Evolutionary conservation across 2,888 invertebrate genomes (phyloP).

Genomic region (Stegophylla sp.): DNA sequence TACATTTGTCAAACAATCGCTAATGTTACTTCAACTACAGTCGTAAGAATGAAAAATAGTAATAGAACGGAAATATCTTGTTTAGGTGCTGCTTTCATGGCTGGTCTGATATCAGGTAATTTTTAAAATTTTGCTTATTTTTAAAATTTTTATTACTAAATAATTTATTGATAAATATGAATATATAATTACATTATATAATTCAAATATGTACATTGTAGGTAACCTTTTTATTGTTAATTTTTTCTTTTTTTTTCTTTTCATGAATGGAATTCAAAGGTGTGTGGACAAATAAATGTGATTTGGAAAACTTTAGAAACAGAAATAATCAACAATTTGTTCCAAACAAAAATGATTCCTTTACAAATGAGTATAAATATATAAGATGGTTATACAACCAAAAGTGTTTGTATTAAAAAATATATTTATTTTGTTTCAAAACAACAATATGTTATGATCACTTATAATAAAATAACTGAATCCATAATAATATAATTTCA

Average conservation of each 20-base stretch:
- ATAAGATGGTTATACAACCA: slow-evolving; percentile 53
- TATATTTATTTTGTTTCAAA: slow-evolving; percentile 1
- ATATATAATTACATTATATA: not conserved
- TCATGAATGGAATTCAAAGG: slow-evolving; percentile 1
- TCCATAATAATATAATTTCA: not conserved
- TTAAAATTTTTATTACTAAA: not conserved
- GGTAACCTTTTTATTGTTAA: not conserved
- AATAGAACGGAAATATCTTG: slow-evolving; percentile 80
- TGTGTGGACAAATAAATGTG: slow-evolving; percentile 45
- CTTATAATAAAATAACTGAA: slow-evolving; percentile 4
- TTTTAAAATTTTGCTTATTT: not conserved
- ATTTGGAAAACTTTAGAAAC: slow-evolving; percentile 33
- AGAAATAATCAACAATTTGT: slow-evolving; percentile 49
- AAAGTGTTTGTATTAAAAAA: slow-evolving; percentile 49
- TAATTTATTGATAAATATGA: not conserved
- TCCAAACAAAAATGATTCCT: slow-evolving; percentile 35
- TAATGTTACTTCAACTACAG: slow-evolving; percentile 77
- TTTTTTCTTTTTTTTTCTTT: slow-evolving; percentile 4
- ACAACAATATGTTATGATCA: not conserved
- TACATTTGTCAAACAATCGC: slow-evolving; percentile 88
- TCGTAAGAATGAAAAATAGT: slow-evolving; percentile 72
- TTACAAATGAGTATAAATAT: slow-evolving; percentile 54
- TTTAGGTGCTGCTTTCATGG: slow-evolving; percentile 84
- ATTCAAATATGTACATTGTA: no score
- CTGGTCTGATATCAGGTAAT: slow-evolving; percentile 73